Evolutionary conservation across 2,797 vertebrate genomes (phyloP).

Genomic region (Potorous gilbertii): DNA sequence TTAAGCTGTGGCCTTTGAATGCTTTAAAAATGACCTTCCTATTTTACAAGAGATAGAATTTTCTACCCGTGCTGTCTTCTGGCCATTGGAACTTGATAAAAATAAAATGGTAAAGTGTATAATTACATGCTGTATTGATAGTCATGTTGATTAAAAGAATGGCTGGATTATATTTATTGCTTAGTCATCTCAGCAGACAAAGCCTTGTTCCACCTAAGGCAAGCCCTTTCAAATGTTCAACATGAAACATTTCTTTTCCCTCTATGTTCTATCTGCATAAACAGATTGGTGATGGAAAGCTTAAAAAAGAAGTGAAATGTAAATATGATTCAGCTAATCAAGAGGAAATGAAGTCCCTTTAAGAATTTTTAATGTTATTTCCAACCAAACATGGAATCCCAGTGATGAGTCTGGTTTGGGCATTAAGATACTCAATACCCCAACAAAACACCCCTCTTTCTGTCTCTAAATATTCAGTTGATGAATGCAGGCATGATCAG

Average conservation of each 20-base stretch:
- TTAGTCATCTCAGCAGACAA: not conserved
- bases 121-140: not conserved
- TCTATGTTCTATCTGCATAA: constrained; percentile 46
- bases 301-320: constrained; percentile 5
- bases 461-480: not conserved
- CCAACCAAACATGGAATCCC: constrained; percentile 9
- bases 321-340: not conserved
- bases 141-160: constrained; percentile 15
- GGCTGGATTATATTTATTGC: not conserved
- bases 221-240: not conserved
- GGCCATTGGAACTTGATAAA: not conserved
- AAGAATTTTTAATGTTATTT: not conserved
- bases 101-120: constrained; percentile 6
- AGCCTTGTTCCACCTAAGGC: not conserved
- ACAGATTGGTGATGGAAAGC: constrained; percentile 39
- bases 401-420: constrained; percentile 8
- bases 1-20: constrained; percentile 25
- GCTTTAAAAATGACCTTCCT: not conserved
- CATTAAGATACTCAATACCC: not conserved
- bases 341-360: not conserved
- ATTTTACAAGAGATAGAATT: not conserved
- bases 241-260: constrained; percentile 57
- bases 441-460: not conserved
- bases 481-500: not conserved
- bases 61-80: not conserved